Base-by-base conservation (phyloP, 23 tunicate genomes). In the Ascidia mentula region DNA sequence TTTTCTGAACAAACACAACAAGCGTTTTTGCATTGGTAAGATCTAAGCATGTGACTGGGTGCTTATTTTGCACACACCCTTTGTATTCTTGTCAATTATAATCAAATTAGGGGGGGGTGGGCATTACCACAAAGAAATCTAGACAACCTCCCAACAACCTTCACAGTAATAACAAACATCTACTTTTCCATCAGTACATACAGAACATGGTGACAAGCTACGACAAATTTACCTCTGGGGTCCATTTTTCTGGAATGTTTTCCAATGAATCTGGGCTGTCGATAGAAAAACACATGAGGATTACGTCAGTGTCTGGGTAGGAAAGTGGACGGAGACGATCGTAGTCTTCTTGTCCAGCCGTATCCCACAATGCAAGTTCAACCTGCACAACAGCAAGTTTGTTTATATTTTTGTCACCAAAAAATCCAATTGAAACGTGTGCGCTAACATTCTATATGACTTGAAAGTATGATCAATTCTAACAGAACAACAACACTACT, bases 221-320 rank as follows among this genome's bases (percentile, higher is more conserved):
- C n/a, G 18, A 15, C 17, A 45, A 15, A 15, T 32, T 33, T 75
- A 89, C 92, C 87, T 89, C 96, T 15, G 99, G 96, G 40, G 92
- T 91, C 99, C 99, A 96, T 72, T 96, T 96, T 84, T 96, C 99
- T 40, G 99, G 99, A 75, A 96, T 96, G 82, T 96, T 96, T 85
- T 96, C 99, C 39, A 96, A 73, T 0, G 99, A 96, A 78, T 96
- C 99, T n/a, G 99, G 99, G 69, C 94, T 87, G 91, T 96, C 99
- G 37, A 96, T 89, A 18, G 97, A 87, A 70, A 96, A 96, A 60
- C 99, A 96, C 99, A 96, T 96, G 30, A 96, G 78, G 53, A 96
- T 96, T 13, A 96, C 99, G 81, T 96, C 99, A 22, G 99, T 96
- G 53, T 96, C 99, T 9, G 99, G 99, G 46, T 96, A 96, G 15